These are phyloP conservation scores for Syngnathoides biaculeatus DNA, from an alignment of 2,113 vertebrate species.

Conservation along the genomic window DNA sequence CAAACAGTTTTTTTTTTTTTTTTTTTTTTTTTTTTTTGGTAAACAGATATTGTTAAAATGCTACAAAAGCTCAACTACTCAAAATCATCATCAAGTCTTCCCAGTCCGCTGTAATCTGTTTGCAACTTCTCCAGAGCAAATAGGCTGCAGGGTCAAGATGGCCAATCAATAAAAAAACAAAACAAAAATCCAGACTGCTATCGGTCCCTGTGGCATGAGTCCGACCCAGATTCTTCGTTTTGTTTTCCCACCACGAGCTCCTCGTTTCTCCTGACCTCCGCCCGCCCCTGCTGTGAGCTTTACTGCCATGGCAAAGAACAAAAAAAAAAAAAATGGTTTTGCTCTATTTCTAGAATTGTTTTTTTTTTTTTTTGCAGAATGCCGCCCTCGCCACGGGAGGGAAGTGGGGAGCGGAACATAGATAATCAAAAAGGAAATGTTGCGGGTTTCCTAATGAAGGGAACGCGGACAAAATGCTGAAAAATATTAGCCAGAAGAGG, in stretches of 20 bases:
- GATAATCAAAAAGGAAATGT: neutral
- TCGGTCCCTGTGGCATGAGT: conserved; percentile 11
- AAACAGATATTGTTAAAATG: conserved; percentile 1
- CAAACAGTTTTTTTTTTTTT: no score
- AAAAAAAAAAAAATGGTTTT: conserved; percentile 10
- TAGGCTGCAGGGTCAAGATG: conserved; percentile 1
- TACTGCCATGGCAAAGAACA: conserved; percentile 6
- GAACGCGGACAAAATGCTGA: neutral
- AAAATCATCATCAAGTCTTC: neutral
- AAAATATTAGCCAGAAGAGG: neutral
- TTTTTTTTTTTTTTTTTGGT: neutral
- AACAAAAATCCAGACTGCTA: conserved; percentile 2
- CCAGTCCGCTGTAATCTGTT: neutral
- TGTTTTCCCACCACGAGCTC: conserved; percentile 14
- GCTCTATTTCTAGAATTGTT: conserved; percentile 13
- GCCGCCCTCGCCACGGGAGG: neutral
- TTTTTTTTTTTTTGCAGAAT: neutral
- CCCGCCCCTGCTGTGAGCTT: conserved; percentile 12
- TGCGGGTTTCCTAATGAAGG: neutral
- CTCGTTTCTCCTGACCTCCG: conserved; percentile 32
- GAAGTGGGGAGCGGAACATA: neutral
- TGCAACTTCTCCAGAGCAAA: neutral
- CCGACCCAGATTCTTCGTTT: conserved; percentile 20
- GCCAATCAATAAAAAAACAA: neutral
- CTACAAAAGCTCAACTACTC: neutral